phyloP scores from a whole-genome alignment of 1,140 invertebrate genomes.

The Bombus impatiens region DNA sequence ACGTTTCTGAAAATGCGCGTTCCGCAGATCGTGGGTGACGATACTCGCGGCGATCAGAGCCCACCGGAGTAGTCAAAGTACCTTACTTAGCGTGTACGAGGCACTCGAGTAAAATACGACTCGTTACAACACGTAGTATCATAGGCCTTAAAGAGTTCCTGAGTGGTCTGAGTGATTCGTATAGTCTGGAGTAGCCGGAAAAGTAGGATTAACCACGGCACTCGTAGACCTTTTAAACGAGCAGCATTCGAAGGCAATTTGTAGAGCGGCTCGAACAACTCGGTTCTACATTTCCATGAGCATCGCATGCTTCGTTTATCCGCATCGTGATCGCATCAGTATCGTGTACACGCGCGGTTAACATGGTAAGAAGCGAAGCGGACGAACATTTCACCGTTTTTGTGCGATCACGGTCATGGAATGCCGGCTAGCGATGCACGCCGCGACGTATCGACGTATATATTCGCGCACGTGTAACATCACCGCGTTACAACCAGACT shows the following conservation, averaged over 20 bases:
- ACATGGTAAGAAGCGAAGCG: conserved; percentile 54
- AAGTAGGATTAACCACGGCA: neutral
- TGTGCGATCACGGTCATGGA: conserved; percentile 44
- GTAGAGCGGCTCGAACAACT: neutral
- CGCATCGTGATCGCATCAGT: conserved; percentile 47
- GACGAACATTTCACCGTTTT: conserved; percentile 61
- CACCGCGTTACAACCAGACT: conserved; percentile 1
- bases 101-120: neutral
- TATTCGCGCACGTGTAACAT: conserved; percentile 42
- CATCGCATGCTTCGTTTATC: conserved; percentile 35
- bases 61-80: too few relatives aligned
- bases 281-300: conserved; percentile 20
- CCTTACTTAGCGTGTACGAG: neutral
- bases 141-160: neutral
- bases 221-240: neutral
- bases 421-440: conserved; percentile 35
- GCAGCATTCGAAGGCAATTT: conserved; percentile 6
- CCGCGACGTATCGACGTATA: conserved; percentile 39
- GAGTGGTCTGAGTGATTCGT: neutral
- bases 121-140: neutral
- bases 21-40: too few relatives aligned
- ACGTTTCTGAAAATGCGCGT: too few relatives aligned
- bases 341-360: conserved; percentile 38
- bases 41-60: too few relatives aligned
- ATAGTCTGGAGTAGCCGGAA: neutral